Base-by-base conservation (phyloP, 1,140 invertebrate species). In the Gryon sp. region DNA sequence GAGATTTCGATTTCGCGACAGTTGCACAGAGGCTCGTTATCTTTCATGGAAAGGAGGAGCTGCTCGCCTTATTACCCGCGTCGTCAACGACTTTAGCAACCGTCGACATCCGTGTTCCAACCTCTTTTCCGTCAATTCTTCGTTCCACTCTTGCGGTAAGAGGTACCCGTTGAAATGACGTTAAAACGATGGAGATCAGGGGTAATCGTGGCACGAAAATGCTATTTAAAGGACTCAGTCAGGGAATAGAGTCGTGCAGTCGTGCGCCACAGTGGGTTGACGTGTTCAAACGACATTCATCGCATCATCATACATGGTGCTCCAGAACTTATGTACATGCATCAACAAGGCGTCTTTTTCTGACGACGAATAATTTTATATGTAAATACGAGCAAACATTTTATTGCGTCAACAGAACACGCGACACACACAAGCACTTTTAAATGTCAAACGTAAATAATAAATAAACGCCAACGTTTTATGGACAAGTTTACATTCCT, bases 131-230 rank as follows among this genome's bases (percentile, higher is more conserved):
- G n/a, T 7, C 32, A n/a, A 24, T 50, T 30, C 46, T 41, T 15
- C 38, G 19, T 50, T 53, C 22, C 36, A 69, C 34, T 40, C 30
- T 48, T 38, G 12, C 20, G 30, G 34, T 59, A 59, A 59, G 62
- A 66, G 40, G 36, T 46, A n/a, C n/a, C 26, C 53, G 46, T 60
- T 28, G 43, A 60, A 70, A 43, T 20, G 53, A 73, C 59, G 41
- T 62, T 40, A 32, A 73, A 73, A 73, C 57, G 69, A 73, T 32
- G 57, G 34, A 63, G 59, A 63, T 55, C 30, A 48, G 34, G 41
- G 34, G 69, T 48, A 63, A 57, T 63, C 36, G 53, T 28, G 32
- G 28, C 40, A 30, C 48, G 38, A 72, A 62, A 53, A 62, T 52
- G 48, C 40, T 32, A 40, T 53, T 62, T 53, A 32, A 59, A 19